A percentile compares a stretch with the other conserved stretches of the same genome.
Conservation (phyloP, 2,113 vertebrate genomes). For the Echinops telfairi region DNA sequence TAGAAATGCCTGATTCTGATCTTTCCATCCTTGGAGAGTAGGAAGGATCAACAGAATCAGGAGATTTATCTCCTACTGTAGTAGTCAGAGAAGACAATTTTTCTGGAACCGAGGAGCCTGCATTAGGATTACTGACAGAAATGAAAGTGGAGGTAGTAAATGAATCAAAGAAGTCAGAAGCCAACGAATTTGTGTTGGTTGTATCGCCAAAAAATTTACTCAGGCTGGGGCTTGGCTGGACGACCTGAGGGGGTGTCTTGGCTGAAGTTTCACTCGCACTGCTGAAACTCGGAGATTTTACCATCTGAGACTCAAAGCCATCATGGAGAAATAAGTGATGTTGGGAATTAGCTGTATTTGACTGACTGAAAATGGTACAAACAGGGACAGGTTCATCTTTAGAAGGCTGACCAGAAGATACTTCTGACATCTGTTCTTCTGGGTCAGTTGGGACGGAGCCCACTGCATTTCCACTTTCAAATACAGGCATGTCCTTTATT, state of each 20-base stretch:
- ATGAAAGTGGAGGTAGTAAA: conserved; percentile 96
- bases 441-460: conserved; percentile 50
- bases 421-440: conserved; percentile 35
- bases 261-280: conserved; percentile 88
- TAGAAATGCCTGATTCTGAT: conserved; percentile 70
- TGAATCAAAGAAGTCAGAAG: conserved; percentile 97
- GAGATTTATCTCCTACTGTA: conserved; percentile 70
- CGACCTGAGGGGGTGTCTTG: conserved; percentile 89
- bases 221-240: conserved; percentile 98
- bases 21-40: conserved; percentile 80
- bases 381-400: conserved; percentile 90
- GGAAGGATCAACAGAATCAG: conserved; percentile 79
- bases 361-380: conserved; percentile 97
- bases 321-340: conserved; percentile 89
- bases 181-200: conserved; percentile 88
- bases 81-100: conserved; percentile 86
- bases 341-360: conserved; percentile 84
- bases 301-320: conserved; percentile 96
- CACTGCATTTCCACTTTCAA: neutral
- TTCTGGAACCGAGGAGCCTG: conserved; percentile 85
- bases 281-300: conserved; percentile 97
- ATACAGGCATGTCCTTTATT: conserved; percentile 38
- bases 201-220: conserved; percentile 97
- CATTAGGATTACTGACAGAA: conserved; percentile 96
- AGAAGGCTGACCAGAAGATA: conserved; percentile 50